Conservation (phyloP, 2,888 invertebrate species). For the Sphecodes monilicornis region DNA sequence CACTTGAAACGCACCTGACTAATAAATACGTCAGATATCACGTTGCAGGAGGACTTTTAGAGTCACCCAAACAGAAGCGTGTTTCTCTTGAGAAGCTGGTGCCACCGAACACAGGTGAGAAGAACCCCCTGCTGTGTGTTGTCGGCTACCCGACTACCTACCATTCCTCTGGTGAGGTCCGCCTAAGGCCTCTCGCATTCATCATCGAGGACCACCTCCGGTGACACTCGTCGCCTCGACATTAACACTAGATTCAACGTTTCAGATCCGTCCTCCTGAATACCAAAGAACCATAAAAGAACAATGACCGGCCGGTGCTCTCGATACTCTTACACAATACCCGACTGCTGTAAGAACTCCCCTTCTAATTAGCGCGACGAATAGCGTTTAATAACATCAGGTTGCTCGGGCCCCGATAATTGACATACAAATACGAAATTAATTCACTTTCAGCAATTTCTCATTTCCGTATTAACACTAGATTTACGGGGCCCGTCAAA, state of each 20-base stretch:
- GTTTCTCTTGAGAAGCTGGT: constrained; percentile 42
- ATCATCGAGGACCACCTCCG: constrained; percentile 81
- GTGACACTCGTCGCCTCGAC: constrained; percentile 76
- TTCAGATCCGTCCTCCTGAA: not conserved
- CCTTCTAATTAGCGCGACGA: constrained; percentile 24
- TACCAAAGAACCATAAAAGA: not conserved
- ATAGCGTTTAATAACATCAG: constrained; percentile 57
- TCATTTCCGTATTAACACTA: not conserved
- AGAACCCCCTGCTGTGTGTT: constrained; percentile 77
- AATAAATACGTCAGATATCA: constrained; percentile 15
- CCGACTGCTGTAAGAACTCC: not conserved
- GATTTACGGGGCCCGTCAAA: too few relatives aligned
- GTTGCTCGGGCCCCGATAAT: not conserved
- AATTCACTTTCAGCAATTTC: not conserved
- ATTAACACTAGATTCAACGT: constrained; percentile 68
- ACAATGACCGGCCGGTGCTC: not conserved
- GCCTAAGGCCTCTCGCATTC: constrained; percentile 76
- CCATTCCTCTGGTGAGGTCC: constrained; percentile 61
- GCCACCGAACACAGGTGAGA: constrained; percentile 66
- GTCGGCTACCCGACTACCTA: constrained; percentile 78
- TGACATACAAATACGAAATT: not conserved
- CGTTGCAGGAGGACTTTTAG: not conserved
- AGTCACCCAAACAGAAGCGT: constrained; percentile 39
- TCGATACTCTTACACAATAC: not conserved
- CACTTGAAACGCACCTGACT: not conserved